Base-by-base conservation (phyloP, 1,140 invertebrate species). In the Drosophila orena region DNA sequence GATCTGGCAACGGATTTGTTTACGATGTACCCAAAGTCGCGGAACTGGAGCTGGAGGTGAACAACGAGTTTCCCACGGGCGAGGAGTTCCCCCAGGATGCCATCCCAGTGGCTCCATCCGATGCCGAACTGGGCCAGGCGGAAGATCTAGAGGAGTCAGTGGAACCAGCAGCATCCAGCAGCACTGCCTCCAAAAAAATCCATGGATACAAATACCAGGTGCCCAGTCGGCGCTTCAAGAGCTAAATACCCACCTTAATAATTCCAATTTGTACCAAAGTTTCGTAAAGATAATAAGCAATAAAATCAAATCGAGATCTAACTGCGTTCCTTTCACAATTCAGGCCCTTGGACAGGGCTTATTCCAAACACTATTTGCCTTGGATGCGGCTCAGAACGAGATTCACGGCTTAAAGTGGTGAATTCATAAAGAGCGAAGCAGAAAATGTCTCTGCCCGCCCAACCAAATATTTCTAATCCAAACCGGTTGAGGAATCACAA, bases 1-100 rank as follows among this genome's bases (percentile, higher is more conserved):
- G 73, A 14, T 91, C 88, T n/a, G 88, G 88, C 56, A 91, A 91
- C 55, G 88, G 88, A 24, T 91, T 91, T 44, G 50, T 91, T 2
- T 91, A 91, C 27, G 88, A 91, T 46, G 77, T 84, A 12, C 85
- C 85, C 77, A 81, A 76, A 65, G 74, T 89, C 34, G 80, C 62
- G 6, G 68, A 89, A 46, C 55, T 89, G 37, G 79, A 89, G 15
- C 56, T 89, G 77, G 84, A 89, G 73, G 43, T 89, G 20, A 90
- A 69, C 54, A 89, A 89, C 40, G 84, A 89, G 40, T 89, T 89
- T 37, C 84, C 84, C 57, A 89, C 73, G 0, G 85, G 79, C 12
- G 72, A 90, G 37, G 84, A 90, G 24, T 89, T 89, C 4, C 84
- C 84, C 11, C 84, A 88, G 58, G 84, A 89, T 22, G 79, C 69